phyloP scores from a whole-genome alignment of 1,140 invertebrate species.

The Drosophila carrolli region DNA sequence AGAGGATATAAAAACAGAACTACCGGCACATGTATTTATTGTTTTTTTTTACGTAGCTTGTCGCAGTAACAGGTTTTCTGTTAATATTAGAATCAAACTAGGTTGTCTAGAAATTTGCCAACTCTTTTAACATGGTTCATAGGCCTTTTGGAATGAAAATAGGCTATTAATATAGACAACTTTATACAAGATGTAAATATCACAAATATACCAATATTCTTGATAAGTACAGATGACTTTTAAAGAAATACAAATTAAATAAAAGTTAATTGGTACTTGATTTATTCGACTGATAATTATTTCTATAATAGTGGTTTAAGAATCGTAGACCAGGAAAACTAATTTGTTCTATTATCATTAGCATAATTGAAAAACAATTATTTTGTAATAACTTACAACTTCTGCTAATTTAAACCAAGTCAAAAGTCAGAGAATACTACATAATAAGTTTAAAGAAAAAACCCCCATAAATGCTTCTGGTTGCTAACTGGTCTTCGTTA shows the following conservation, averaged over 20 bases:
- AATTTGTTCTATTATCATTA: no score
- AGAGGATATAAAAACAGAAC: conserved; percentile 17
- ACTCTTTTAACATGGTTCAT: neutral
- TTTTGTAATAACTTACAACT: neutral
- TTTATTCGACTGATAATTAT: no score
- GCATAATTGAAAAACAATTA: neutral
- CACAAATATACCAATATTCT: no score
- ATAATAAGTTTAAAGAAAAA: neutral
- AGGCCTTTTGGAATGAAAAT: neutral
- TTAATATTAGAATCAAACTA: conserved; percentile 7
- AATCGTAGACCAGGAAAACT: no score
- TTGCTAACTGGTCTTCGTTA: conserved; percentile 31
- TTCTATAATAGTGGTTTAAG: no score
- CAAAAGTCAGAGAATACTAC: neutral
- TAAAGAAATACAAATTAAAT: no score
- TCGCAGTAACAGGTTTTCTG: conserved; percentile 20
- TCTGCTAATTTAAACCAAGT: neutral
- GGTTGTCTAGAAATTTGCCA: neutral
- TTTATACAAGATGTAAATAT: no score
- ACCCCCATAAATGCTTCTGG: conserved; percentile 3
- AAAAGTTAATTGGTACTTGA: no score
- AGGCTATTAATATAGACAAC: no score
- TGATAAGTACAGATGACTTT: no score
- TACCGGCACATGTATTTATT: conserved; percentile 30
- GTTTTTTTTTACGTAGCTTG: neutral